Conservation (phyloP, 2,113 vertebrate species). For the Gambusia affinis region DNA sequence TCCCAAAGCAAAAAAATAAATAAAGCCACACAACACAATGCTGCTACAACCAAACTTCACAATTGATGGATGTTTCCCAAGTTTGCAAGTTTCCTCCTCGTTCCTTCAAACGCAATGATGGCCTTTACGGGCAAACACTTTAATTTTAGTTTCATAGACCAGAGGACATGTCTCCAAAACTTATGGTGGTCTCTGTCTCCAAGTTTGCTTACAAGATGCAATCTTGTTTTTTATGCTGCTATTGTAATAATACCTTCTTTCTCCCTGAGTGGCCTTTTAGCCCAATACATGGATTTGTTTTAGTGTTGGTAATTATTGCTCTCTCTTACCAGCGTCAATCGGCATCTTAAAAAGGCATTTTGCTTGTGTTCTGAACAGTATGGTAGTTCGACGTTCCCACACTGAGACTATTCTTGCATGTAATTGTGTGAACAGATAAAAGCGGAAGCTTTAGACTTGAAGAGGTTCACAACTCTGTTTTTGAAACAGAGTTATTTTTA, state of each 20-base stretch:
- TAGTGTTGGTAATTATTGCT: neutral
- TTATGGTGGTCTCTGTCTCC: too few relatives aligned
- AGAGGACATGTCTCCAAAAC: too few relatives aligned
- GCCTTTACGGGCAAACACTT: neutral
- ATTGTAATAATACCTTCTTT: too few relatives aligned
- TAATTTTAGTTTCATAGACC: too few relatives aligned
- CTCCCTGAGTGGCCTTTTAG: too few relatives aligned
- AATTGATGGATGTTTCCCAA: neutral
- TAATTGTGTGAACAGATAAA: neutral
- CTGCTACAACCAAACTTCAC: neutral
- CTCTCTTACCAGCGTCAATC: neutral
- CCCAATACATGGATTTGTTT: neutral
- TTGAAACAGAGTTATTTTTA: neutral
- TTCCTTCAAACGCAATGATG: neutral
- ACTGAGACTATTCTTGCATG: neutral
- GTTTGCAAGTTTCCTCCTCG: neutral
- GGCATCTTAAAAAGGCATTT: neutral
- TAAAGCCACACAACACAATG: neutral
- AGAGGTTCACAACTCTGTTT: neutral
- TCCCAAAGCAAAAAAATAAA: too few relatives aligned
- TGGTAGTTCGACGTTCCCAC: neutral
- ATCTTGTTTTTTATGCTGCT: too few relatives aligned
- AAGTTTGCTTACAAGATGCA: too few relatives aligned
- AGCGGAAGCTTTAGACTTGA: too few relatives aligned
- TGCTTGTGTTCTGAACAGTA: neutral